Base-by-base conservation (phyloP, 2,113 vertebrate genomes). In the Gallinago jamesoni region DNA sequence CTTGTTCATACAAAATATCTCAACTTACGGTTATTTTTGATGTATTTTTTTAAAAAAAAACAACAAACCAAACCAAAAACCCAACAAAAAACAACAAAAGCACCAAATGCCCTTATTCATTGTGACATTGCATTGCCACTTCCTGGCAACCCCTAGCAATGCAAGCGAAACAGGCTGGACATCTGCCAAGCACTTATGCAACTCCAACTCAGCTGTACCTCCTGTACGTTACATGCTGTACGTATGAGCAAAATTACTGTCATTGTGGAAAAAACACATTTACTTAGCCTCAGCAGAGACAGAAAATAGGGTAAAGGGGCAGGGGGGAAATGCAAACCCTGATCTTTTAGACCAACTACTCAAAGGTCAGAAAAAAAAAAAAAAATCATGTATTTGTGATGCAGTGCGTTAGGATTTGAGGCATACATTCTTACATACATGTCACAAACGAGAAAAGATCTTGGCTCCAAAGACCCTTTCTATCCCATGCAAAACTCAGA, bases 381-480 rank as follows among this genome's bases (percentile, higher is more conserved):
- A 15, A 27, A 27, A 52, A 21, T 43, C 37, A 41, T 30, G 19
- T 43, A 7, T 27, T 62, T 53, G 24, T 7, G 15, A 83, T 3
- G 15, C 10, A 21, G 13, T 12, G 25, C 2, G 14, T 14, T 31
- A n/a, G 21, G 30, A 88, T 66, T 27, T 33, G 33, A 85, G 10
- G 39, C 18, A 8, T 4, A 14, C 1, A 0, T 13, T 53, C 24
- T 21, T 43, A 74, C 0, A 0, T 8, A 47, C 5, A 2, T 21
- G 48, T 6, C 37, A 73, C 24, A 31, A 84, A 56, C 0, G 0
- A 31, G 47, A 33, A 52, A 35, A 57, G 24, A 82, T n/a, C 33
- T 53, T 45, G 19, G 52, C 31, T 43, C 41, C 3, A 8, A 87
- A 56, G 23, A 56, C 43, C 48, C 27, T 45, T 70, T 89, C 47